Evolutionary conservation across 2,113 vertebrate genomes (phyloP), one percentile per base, ranked within the genome.

Genomic region (Cyanoliseus patagonus): DNA sequence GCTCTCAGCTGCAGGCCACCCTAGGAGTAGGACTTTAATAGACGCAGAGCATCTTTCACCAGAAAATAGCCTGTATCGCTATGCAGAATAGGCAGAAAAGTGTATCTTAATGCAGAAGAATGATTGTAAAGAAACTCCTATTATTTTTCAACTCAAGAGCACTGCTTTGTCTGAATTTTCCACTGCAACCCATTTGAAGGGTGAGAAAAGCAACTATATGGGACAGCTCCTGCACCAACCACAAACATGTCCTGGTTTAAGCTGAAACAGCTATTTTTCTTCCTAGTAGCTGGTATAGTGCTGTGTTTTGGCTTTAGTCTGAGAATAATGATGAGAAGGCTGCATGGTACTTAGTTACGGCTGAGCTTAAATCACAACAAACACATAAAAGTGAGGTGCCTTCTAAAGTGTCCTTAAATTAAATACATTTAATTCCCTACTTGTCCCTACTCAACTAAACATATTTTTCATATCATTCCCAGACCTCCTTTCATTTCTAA

Each of bases 381-480:
- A 59, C 57, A 35, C 22, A 35, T 59, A 35, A 46, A 68, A 74
- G 33, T 1, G 1, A 78, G 24, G 15, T 1, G 2, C 15, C 49
- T 94, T 67, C 66, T 92, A 61, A 64, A 81, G 22, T 27, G 30
- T 59, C 39, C 59, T 83, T 85, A 92, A 94, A 94, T 93, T 64
- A 94, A 93, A 90, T 18, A 12, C 13, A 57, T 92, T 76, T 88
- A n/a, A 83, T 88, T 90, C 35, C 9, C 72, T 79, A 52, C 44
- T 90, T 72, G 47, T 92, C 42, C 27, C 30, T 81, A 83, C 81
- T 86, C 95, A 96, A 96, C 92, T 73, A 90, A 94, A 64, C 23
- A 14, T 75, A 85, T 90, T 97, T 94, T 93, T 95, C 67, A 91
- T 75, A 64, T 67, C 72, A 90, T 87, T 92, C 84, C 68, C 87